These are phyloP conservation scores for Taenaris catops DNA, from an alignment of 2,888 invertebrate species.

Conservation along the genomic window DNA sequence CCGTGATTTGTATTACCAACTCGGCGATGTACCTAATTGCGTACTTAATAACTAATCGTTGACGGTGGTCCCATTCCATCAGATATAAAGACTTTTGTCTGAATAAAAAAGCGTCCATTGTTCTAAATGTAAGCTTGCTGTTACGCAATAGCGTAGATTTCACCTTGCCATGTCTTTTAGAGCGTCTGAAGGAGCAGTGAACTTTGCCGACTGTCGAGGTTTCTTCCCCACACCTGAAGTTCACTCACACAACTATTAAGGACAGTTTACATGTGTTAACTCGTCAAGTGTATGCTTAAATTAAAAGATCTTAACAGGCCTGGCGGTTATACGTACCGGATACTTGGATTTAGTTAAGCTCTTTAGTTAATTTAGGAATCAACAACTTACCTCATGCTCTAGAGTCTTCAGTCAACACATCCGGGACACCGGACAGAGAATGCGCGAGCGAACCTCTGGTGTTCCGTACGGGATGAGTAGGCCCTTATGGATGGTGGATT, in stretches of 20 bases:
- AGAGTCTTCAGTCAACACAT: no score
- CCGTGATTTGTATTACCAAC: conserved; percentile 4
- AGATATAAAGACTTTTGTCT: conserved; percentile 44
- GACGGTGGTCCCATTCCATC: conserved; percentile 47
- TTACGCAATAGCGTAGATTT: conserved; percentile 41
- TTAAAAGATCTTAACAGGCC: no score
- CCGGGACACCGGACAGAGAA: no score
- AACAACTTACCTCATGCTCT: no score
- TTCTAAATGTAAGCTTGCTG: conserved; percentile 26
- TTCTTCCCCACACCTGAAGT: conserved; percentile 66
- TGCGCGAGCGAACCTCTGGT: no score
- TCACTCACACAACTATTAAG: conserved; percentile 65
- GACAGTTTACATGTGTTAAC: no score
- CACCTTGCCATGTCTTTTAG: conserved; percentile 34
- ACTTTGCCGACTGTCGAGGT: conserved; percentile 61
- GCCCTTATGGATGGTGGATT: no score
- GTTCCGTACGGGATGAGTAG: no score
- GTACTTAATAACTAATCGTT: conserved; percentile 26
- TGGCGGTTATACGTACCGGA: no score
- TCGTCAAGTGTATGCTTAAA: no score
- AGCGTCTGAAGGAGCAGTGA: conserved; percentile 64
- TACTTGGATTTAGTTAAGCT: no score
- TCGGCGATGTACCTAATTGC: conserved; percentile 15
- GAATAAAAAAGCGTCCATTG: conserved; percentile 30
- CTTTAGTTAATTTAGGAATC: no score